Evolutionary conservation across 2,113 vertebrate genomes (phyloP), one percentile per base, ranked within the genome.

Genomic region (Microtus oregoni): DNA sequence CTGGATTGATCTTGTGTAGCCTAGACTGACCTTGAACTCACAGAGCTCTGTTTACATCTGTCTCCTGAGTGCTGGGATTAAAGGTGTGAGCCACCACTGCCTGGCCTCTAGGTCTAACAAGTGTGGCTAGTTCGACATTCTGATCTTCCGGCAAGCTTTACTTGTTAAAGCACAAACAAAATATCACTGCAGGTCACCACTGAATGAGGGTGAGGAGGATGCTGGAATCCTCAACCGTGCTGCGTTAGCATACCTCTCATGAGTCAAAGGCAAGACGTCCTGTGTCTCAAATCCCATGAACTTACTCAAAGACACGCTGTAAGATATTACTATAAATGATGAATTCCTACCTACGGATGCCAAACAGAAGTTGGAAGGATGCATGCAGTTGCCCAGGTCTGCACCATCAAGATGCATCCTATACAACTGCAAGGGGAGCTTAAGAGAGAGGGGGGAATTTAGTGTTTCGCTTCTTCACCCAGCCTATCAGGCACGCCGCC

Each of bases 401-500:
- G 38, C 24, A 63, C 44, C n/a, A 89, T 44, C 52, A 86, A 63
- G 47, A 52, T 22, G 20, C 41, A 5, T 3, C 44, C 35, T 28
- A 86, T 22, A 30, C 4, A 14, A 1, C n/a, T 50, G 35, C 67
- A 61, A 68, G 9, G n/a, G 55, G 20, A 28, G 8, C 20, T 92
- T 35, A 52, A 22, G 6, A 75, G 22, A 50, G 28, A 61, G 35
- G 38, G 15, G 44, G 44, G 17, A 58, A n/a, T 32, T 78, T 30
- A 63, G 35, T 1, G 47, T 24, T 11, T 26, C 13, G 28, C 9
- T 63, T 50, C 5, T 3, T 41, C 17, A 63, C 15, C 38, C 87
- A 41, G 44, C n/a, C 26, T 14, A 38, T 55, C 19, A 35, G 1
- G 9, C 0, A 41, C 8, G 35, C n/a, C 1, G 1, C 7, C 15